These are phyloP conservation scores for Perdita meconis DNA, from an alignment of 2,888 invertebrate species.

Conservation along the genomic window DNA sequence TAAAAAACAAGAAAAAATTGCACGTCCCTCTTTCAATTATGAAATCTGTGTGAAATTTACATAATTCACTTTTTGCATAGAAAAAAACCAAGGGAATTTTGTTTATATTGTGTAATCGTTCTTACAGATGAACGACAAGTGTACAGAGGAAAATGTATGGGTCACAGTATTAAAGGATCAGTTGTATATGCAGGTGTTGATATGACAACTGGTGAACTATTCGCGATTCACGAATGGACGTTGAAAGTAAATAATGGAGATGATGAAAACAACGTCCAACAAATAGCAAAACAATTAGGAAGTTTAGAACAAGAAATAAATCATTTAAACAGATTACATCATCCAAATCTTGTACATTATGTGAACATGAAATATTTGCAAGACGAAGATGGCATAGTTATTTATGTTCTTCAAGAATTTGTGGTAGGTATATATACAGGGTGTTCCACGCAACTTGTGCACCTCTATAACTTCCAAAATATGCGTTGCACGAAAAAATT, in stretches of 20 bases:
- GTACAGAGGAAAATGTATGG: conserved; percentile 91
- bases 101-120: background rate
- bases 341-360: conserved; percentile 91
- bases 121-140: conserved; percentile 86
- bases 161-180: conserved; percentile 90
- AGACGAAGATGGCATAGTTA: conserved; percentile 87
- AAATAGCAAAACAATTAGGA: conserved; percentile 86
- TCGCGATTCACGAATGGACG: conserved; percentile 92
- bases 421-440: conserved; percentile 84
- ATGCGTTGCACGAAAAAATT: too few species aligned
- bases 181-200: conserved; percentile 92
- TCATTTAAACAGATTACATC: conserved; percentile 89
- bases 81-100: background rate
- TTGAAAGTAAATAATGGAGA: conserved; percentile 82
- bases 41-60: background rate
- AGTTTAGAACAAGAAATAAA: conserved; percentile 92
- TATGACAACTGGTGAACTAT: conserved; percentile 88
- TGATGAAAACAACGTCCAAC: conserved; percentile 75
- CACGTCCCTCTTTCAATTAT: too few species aligned
- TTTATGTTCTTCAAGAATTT: conserved; percentile 90
- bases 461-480: too few species aligned
- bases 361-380: conserved; percentile 88
- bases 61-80: background rate
- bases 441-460: too few species aligned
- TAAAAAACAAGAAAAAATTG: background rate